A percentile compares a stretch with the other conserved stretches of the same genome.
Conservation (phyloP, 2,113 vertebrate genomes). For the Gracilinanus agilis region DNA sequence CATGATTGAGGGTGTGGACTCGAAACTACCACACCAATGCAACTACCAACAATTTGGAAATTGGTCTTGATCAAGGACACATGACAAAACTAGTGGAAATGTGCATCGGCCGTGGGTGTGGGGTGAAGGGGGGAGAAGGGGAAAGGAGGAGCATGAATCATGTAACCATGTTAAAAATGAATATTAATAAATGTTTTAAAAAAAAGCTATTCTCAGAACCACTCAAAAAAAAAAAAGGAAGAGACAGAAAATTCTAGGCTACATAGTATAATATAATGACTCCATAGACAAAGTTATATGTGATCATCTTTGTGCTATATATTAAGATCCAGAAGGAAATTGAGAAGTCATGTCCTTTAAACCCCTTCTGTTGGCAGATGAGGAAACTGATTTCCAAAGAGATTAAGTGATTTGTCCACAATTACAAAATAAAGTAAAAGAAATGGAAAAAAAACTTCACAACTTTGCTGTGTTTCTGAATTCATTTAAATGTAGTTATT, state of each 20-base stretch:
- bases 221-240: too few relatives aligned
- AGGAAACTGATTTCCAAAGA: neutral
- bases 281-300: neutral
- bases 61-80: too few relatives aligned
- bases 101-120: too few relatives aligned
- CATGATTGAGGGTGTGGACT: too few relatives aligned
- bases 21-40: too few relatives aligned
- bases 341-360: neutral
- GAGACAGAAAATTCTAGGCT: neutral
- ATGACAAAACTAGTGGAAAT: too few relatives aligned
- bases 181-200: too few relatives aligned
- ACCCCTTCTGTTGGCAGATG: neutral
- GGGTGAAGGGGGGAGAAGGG: too few relatives aligned
- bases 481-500: neutral
- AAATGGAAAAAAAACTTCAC: neutral
- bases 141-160: too few relatives aligned
- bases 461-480: neutral
- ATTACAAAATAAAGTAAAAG: neutral
- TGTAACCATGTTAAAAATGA: too few relatives aligned
- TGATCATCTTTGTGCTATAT: neutral
- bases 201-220: too few relatives aligned
- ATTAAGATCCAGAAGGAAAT: neutral
- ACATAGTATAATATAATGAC: neutral
- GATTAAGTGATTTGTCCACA: neutral
- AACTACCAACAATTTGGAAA: too few relatives aligned